These are phyloP conservation scores for Atta texana DNA, from an alignment of 1,140 invertebrate species.

Conservation along the genomic window DNA sequence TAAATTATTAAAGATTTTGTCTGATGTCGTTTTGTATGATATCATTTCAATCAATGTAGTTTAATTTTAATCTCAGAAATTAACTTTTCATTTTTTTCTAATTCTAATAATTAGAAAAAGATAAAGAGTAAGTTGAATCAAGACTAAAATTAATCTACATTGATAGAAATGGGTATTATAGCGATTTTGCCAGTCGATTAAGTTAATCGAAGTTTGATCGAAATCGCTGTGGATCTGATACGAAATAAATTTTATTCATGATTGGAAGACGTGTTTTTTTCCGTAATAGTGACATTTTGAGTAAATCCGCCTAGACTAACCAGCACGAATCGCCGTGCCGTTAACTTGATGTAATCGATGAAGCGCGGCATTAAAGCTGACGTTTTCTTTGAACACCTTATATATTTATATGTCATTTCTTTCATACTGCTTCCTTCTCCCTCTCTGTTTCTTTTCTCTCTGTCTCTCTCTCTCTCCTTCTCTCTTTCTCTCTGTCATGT, in stretches of 20 bases:
- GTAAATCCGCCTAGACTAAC: neutral
- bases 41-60: no score
- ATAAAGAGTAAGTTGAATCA: no score
- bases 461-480: no score
- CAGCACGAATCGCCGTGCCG: neutral
- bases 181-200: no score
- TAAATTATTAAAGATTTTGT: no score
- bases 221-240: neutral
- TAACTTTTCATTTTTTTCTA: no score
- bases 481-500: neutral
- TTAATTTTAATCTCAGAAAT: no score
- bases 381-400: constrained; percentile 52
- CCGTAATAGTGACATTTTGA: neutral
- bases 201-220: no score
- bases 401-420: constrained; percentile 48
- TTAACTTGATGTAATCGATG: constrained; percentile 19
- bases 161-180: no score
- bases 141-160: no score
- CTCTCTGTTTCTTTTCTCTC: neutral
- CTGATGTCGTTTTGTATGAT: no score
- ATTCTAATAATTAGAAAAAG: no score
- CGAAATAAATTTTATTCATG: neutral
- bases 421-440: neutral
- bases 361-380: constrained; percentile 47
- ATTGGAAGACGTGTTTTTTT: neutral